Base-by-base conservation (phyloP, 2,888 invertebrate genomes). In the Harmothoe impar region DNA sequence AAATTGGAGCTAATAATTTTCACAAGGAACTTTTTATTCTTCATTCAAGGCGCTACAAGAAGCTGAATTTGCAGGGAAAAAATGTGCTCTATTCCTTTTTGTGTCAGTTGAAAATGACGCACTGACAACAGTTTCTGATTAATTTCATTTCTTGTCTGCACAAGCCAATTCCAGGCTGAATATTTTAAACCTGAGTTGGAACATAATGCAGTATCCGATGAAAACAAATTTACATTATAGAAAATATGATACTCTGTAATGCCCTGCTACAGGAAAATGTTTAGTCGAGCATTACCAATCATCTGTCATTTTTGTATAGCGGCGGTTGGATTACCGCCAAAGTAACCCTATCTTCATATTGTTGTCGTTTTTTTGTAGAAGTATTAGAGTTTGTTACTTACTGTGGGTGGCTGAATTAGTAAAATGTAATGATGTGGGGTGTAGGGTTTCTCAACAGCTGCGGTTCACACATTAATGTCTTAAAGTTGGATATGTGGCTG, bases 1-100 rank as follows among this genome's bases (percentile, higher is more conserved):
- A 72, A 72, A 72, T 72, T 72, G 72, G 72, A 72, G 72, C 72
- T 72, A 72, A 72, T 72, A 29, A 72, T 29, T 72, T 72, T 72
- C 72, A 72, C 72, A 72, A 15, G 12, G 62, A n/a, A 1, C 23
- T 72, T 72, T 72, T 72, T 72, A 25, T 25, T 12, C 5, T 72
- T 72, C 72, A 72, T 72, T 72, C 72, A 29, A 29, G 17, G 29
- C 72, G 72, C 72, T 72, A 72, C 29, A 72, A 72, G 72, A 72
- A 72, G 31, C 31, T 29, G 29, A 15, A 3, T 72, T 7, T 25
- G 25, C 0, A 15, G n/a, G n/a, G 15, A 72, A 72, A 72, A 72
- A 29, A 29, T 29, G 15, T 29, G 20, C 62, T 62, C 3, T 62
- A n/a, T n/a, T n/a, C 0, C n/a, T 72, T 72, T 29, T 72, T 72